Evolutionary conservation across 37 sponge, comb jelly and placozoan genomes (phyloP).

Genomic region (Axinella damicornis): DNA sequence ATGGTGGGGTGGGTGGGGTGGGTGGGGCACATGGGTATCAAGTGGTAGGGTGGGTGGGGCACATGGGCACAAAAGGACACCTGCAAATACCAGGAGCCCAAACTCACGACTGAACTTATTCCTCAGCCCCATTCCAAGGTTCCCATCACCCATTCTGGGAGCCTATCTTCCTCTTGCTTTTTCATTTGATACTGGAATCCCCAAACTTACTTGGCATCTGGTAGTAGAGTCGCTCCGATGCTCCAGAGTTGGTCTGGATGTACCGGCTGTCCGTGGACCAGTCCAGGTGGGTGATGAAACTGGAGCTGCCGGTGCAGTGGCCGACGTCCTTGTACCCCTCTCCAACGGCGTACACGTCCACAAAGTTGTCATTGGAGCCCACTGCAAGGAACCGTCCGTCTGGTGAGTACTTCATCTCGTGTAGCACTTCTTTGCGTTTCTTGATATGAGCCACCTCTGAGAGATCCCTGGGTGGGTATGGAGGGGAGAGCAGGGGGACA

Average conservation of each 20-base stretch:
- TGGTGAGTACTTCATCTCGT: conserved; percentile 97
- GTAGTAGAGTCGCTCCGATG: conserved; percentile 88
- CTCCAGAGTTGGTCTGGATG: conserved; percentile 95
- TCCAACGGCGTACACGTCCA: conserved; percentile 86
- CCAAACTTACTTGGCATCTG: conserved; percentile 74
- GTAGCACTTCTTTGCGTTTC: conserved; percentile 91
- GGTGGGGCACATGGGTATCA: too few species aligned
- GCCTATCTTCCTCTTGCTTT: background rate
- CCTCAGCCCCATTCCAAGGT: too few species aligned
- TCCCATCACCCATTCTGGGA: background rate
- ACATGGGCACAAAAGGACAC: too few species aligned
- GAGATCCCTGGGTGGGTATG: conserved; percentile 60
- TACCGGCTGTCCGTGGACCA: conserved; percentile 89
- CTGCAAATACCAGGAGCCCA: too few species aligned
- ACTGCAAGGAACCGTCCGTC: conserved; percentile 92
- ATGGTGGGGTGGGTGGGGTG: too few species aligned
- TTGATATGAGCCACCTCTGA: conserved; percentile 59
- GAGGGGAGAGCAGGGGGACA: background rate
- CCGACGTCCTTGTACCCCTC: conserved; percentile 76
- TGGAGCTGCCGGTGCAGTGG: conserved; percentile 83
- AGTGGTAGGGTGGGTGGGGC: too few species aligned
- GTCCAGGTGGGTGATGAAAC: conserved; percentile 98
- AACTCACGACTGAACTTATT: too few species aligned
- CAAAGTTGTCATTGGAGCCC: conserved; percentile 96
- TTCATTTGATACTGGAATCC: conserved; percentile 33